Percentiles rank a stretch among this genome's conserved stretches.
Conservation (phyloP, 2,113 vertebrate species). For the Archilochus colubris region DNA sequence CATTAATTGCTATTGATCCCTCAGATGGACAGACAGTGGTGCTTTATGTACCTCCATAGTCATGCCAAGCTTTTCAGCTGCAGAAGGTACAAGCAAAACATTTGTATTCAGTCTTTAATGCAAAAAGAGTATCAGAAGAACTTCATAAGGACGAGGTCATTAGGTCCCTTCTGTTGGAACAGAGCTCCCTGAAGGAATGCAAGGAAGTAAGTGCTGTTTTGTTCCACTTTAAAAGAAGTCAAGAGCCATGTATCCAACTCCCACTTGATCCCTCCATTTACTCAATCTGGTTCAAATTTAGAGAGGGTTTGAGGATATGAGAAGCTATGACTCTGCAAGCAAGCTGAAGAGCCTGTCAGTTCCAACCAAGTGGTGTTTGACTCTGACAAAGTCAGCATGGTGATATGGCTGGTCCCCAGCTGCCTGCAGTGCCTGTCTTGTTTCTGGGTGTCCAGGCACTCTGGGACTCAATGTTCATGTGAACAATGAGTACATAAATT, state of each 20-base stretch:
- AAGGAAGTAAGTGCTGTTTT: not conserved
- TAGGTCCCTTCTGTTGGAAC: not conserved
- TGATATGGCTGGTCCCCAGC: not conserved
- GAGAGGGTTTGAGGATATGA: not conserved
- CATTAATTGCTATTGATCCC: not conserved
- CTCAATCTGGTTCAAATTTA: not conserved
- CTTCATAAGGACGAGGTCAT: not conserved
- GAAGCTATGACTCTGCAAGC: not conserved
- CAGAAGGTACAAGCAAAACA: not conserved
- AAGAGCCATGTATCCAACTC: not conserved
- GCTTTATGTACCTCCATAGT: not conserved
- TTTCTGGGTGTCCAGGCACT: not conserved
- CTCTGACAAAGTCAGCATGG: not conserved
- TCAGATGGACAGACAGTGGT: not conserved
- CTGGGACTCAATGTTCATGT: not conserved
- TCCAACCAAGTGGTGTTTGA: not conserved
- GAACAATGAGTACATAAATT: slow-evolving; percentile 10
- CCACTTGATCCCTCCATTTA: not conserved
- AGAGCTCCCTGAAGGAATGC: not conserved
- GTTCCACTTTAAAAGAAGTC: not conserved
- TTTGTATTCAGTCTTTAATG: not conserved
- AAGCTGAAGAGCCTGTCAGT: not conserved
- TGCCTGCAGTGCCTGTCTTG: not conserved
- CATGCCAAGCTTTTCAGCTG: not conserved
- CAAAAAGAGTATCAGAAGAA: not conserved